These are phyloP conservation scores for Drosophila fungiperda DNA, from an alignment of 2,888 invertebrate genomes.

Conservation along the genomic window DNA sequence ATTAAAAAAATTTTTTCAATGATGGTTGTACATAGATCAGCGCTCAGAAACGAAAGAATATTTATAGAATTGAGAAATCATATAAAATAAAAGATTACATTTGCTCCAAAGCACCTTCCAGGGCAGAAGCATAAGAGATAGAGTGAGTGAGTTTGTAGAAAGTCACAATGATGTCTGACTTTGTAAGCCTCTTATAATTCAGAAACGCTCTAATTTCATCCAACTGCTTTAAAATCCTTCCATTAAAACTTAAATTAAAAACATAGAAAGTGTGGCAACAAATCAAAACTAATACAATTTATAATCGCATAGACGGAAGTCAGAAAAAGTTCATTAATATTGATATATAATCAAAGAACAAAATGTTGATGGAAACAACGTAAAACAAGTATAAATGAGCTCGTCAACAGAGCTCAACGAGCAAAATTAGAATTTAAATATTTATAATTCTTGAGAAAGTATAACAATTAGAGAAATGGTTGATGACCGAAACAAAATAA, in stretches of 20 bases:
- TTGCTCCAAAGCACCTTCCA: background rate
- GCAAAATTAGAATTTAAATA: too few relatives aligned
- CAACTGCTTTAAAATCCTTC: background rate
- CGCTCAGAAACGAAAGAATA: constrained; percentile 1
- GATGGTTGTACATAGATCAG: constrained; percentile 15
- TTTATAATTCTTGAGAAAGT: too few relatives aligned
- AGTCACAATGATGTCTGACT: background rate
- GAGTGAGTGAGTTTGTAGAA: background rate
- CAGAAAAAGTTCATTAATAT: constrained; percentile 4
- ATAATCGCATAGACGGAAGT: constrained; percentile 12
- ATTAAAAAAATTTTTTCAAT: constrained; percentile 31
- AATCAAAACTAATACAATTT: constrained; percentile 1
- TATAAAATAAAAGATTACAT: background rate
- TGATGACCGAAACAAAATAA: too few relatives aligned
- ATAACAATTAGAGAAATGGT: too few relatives aligned
- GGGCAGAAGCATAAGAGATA: background rate
- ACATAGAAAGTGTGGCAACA: background rate
- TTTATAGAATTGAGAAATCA: background rate
- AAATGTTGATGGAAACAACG: constrained; percentile 13
- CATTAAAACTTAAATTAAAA: background rate
- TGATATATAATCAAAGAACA: constrained; percentile 9
- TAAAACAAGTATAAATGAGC: background rate
- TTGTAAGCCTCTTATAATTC: background rate
- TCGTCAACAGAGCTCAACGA: background rate
- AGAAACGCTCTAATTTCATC: background rate